Percentiles rank a stretch among this genome's conserved stretches.
Conservation (phyloP, 2,888 invertebrate species). For the Trissoscelio sp. region DNA sequence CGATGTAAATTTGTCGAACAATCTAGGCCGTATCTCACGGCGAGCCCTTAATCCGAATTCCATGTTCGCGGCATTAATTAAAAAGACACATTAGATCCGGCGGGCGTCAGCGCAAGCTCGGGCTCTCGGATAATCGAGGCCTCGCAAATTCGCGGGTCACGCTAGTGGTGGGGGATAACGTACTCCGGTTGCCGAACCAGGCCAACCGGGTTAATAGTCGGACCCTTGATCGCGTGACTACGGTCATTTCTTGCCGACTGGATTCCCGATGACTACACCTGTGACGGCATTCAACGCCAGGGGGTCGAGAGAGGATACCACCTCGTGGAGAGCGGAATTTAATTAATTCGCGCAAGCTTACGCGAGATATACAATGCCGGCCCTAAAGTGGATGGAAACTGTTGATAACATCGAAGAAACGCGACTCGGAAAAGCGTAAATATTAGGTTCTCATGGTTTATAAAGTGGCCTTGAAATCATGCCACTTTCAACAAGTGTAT, state of each 20-base stretch:
- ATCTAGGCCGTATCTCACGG: conserved; percentile 53
- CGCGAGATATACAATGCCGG: conserved; percentile 44
- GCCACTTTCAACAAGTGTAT: too few relatives aligned
- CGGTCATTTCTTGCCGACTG: conserved; percentile 43
- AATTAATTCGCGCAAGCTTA: conserved; percentile 67
- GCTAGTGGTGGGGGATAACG: conserved; percentile 9
- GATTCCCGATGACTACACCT: conserved; percentile 64
- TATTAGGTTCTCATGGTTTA: conserved; percentile 22
- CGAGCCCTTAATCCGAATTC: conserved; percentile 51
- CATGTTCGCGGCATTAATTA: conserved; percentile 57
- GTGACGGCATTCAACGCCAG: conserved; percentile 65
- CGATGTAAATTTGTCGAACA: conserved; percentile 53
- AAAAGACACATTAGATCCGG: conserved; percentile 65
- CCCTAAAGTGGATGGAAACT: conserved; percentile 49
- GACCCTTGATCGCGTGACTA: conserved; percentile 62
- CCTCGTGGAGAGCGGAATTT: conserved; percentile 60
- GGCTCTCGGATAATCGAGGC: conserved; percentile 9
- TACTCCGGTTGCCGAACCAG: conserved; percentile 47
- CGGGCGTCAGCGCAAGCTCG: conserved; percentile 17
- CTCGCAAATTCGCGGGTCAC: conserved; percentile 50
- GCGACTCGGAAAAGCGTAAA: conserved; percentile 34
- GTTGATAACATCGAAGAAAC: conserved; percentile 57
- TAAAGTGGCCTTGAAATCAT: too few relatives aligned
- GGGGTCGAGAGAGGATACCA: conserved; percentile 58
- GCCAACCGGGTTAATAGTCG: conserved; percentile 63